phyloP scores from a whole-genome alignment of 2,113 vertebrate species.

The Arizona elegans region DNA sequence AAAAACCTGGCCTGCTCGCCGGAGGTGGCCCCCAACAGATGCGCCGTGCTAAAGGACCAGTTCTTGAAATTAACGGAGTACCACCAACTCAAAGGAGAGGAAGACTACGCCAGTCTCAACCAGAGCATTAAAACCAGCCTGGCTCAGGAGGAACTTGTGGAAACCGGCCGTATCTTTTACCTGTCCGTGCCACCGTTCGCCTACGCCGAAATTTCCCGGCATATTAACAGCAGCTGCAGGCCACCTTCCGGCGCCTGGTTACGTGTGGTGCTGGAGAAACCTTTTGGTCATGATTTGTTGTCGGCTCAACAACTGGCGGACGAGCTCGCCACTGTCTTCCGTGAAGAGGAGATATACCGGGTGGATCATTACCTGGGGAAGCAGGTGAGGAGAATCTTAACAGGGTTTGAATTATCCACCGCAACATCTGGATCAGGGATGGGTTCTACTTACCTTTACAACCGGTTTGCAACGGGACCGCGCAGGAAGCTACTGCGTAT shows the following conservation, averaged over 20 bases:
- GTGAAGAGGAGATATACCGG: slow-evolving; percentile 92
- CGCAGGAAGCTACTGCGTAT: no score
- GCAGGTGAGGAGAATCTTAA: slow-evolving; percentile 71
- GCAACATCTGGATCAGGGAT: background rate
- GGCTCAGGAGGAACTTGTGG: slow-evolving; percentile 73
- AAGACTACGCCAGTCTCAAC: slow-evolving; percentile 80
- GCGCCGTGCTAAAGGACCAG: slow-evolving; percentile 82
- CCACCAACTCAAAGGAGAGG: slow-evolving; percentile 71
- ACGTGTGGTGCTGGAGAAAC: slow-evolving; percentile 91
- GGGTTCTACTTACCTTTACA: no score
- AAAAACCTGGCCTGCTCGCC: slow-evolving; percentile 78
- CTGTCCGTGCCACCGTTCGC: slow-evolving; percentile 89
- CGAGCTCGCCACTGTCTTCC: slow-evolving; percentile 79
- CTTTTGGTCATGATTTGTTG: slow-evolving; percentile 86
- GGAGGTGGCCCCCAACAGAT: slow-evolving; percentile 65
- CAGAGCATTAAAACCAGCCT: slow-evolving; percentile 71
- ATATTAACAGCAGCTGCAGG: slow-evolving; percentile 84
- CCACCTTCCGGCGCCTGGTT: slow-evolving; percentile 78
- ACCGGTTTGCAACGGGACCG: no score
- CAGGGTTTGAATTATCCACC: background rate
- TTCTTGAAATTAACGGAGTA: slow-evolving; percentile 85
- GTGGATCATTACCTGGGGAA: slow-evolving; percentile 98
- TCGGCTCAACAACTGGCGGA: slow-evolving; percentile 83
- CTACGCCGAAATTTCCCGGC: slow-evolving; percentile 81
- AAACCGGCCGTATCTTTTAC: slow-evolving; percentile 91